Percentiles rank a stretch among this genome's conserved stretches.
Conservation (phyloP, 2,113 vertebrate genomes). For the Ictalurus furcatus region DNA sequence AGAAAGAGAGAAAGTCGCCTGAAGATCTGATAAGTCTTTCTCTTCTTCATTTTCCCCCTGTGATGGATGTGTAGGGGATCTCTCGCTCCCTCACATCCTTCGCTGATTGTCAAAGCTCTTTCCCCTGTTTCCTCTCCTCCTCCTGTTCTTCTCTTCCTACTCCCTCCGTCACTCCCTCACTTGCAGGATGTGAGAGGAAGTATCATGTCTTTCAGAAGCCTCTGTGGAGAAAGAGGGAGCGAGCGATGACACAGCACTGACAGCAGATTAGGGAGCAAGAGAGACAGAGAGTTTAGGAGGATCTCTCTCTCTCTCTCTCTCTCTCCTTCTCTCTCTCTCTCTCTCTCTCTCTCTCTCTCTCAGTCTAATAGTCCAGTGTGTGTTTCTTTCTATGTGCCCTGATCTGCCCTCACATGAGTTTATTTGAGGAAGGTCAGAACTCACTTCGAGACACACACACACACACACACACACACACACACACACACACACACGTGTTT, state of each 20-base stretch:
- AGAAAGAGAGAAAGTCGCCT: not conserved
- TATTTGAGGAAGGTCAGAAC: slow-evolving; percentile 19
- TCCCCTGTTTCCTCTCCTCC: slow-evolving; percentile 6
- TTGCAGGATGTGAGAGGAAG: slow-evolving; percentile 21
- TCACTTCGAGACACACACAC: slow-evolving; percentile 13
- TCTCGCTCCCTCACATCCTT: slow-evolving; percentile 17
- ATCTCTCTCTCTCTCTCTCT: slow-evolving; percentile 4
- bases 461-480: slow-evolving; percentile 42
- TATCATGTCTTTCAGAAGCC: slow-evolving; percentile 6
- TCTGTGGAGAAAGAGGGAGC: not conserved
- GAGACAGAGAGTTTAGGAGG: not conserved
- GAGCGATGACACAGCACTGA: slow-evolving; percentile 21
- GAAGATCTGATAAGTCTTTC: slow-evolving; percentile 21
- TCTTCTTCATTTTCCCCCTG: slow-evolving; percentile 18
- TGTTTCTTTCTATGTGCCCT: slow-evolving; percentile 4
- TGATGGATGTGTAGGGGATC: slow-evolving; percentile 27
- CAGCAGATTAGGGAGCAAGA: not conserved
- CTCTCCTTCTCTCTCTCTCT: slow-evolving; percentile 25
- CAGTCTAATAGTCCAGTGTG: not conserved
- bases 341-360: slow-evolving; percentile 1
- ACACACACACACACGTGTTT: not conserved
- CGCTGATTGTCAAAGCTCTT: not conserved
- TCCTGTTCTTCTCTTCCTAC: slow-evolving; percentile 18
- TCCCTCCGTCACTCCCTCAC: slow-evolving; percentile 1
- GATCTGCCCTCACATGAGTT: slow-evolving; percentile 11